phyloP scores from a whole-genome alignment of 2,797 vertebrate species.

The Myoxocephalus aenaeus region DNA sequence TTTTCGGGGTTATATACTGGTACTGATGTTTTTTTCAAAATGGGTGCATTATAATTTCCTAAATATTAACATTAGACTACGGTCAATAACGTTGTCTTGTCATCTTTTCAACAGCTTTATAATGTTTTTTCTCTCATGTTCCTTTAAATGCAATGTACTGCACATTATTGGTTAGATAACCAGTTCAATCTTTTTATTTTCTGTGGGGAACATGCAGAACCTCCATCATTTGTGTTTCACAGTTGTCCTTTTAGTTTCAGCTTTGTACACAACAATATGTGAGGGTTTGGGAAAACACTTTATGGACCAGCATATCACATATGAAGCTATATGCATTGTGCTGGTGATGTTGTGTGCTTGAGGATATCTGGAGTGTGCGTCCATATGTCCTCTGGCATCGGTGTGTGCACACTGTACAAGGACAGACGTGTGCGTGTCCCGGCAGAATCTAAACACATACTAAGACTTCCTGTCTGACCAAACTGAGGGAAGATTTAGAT shows the following conservation, averaged over 20 bases:
- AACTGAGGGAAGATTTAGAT: conserved; percentile 57
- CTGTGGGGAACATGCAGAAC: background rate
- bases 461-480: conserved; percentile 74
- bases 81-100: background rate
- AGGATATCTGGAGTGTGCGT: background rate
- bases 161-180: background rate
- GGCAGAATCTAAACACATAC: conserved; percentile 72
- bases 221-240: conserved; percentile 22
- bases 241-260: background rate
- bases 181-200: background rate
- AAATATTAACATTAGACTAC: background rate
- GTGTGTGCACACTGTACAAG: conserved; percentile 20
- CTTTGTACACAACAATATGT: conserved; percentile 3
- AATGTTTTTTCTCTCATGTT: background rate
- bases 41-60: background rate
- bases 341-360: background rate
- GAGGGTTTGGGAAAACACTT: background rate
- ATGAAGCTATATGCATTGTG: background rate
- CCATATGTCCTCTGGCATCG: background rate
- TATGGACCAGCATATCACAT: background rate
- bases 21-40: background rate
- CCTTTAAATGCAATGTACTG: background rate
- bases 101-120: background rate
- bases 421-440: conserved; percentile 33
- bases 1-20: background rate